These are phyloP conservation scores for Chymomyza caudatula DNA, from an alignment of 2,888 invertebrate genomes.

Conservation along the genomic window DNA sequence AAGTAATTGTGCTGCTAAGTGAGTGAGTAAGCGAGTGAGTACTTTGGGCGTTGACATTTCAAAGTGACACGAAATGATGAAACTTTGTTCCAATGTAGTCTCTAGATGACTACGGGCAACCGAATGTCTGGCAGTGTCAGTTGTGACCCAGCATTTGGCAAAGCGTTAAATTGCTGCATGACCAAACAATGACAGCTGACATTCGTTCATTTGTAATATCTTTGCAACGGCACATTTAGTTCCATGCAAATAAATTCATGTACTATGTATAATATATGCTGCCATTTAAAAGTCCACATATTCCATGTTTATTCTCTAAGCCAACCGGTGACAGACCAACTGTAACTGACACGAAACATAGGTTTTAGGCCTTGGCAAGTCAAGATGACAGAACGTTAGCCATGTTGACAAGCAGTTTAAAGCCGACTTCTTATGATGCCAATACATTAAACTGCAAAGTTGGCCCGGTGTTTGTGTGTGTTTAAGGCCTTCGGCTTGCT, in stretches of 20 bases:
- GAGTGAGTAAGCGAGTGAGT: not conserved
- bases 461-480: not conserved
- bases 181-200: not conserved
- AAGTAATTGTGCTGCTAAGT: no score
- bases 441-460: conserved; percentile 11
- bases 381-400: conserved; percentile 2
- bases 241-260: not conserved
- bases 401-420: conserved; percentile 21
- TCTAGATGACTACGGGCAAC: no score
- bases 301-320: not conserved
- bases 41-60: no score
- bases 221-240: not conserved
- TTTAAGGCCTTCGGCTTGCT: not conserved
- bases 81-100: not conserved
- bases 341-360: not conserved
- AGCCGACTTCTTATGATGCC: conserved; percentile 26
- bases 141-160: not conserved
- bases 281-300: not conserved
- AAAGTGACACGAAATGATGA: not conserved
- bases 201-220: not conserved
- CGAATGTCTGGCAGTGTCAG: not conserved
- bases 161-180: not conserved
- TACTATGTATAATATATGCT: not conserved
- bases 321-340: not conserved
- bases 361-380: not conserved